Base-by-base conservation (phyloP, 2,113 vertebrate species). In the Oryzias melastigma region DNA sequence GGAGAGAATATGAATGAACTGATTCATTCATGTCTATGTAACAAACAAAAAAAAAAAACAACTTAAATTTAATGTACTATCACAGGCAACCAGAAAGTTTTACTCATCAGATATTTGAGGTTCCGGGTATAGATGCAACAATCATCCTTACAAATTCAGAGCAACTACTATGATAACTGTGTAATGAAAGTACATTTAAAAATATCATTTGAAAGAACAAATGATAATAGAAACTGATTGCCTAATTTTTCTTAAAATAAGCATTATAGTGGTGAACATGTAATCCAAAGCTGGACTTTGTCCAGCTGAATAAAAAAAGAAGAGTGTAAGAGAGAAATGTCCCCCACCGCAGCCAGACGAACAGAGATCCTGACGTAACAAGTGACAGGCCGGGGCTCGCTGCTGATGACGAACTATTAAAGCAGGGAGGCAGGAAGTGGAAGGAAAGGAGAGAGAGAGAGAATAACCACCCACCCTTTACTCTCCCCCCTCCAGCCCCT, bases 381-480 rank as follows among this genome's bases (percentile, higher is more conserved):
- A 75, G 75, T 61, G 71, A 73, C 56, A 43, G 54, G 62, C 60
- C 71, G 4, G 25, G 50, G 64, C 65, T 77, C 29, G 43, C 71
- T 7, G 5, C 58, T 50, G 67, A 74, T 74, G 75, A 76, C 61
- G 53, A 75, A 87, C 77, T 85, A 84, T 71, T 79, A 73, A 78
- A 80, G 73, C 67, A 57, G 49, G 12, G 78, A 81, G 62, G 64
- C 83, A 80, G 83, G 84, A 86, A 87, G 83, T 65, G 72, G 69
- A 71, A 82, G 76, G 83, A 85, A 85, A 75, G 84, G 72, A 85
- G 86, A 75, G 80, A 84, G 78, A 72, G 58, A 73, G 54, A 81
- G 82, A 73, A 60, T 5, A 48, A 52, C 61, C 61, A 42, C 60
- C 60, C 60, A 62, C 60, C 60, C 49, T 52, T 42, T 13, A 51